These are phyloP conservation scores for Leptodirus hochenwartii DNA, from an alignment of 2,888 invertebrate genomes.

Conservation along the genomic window DNA sequence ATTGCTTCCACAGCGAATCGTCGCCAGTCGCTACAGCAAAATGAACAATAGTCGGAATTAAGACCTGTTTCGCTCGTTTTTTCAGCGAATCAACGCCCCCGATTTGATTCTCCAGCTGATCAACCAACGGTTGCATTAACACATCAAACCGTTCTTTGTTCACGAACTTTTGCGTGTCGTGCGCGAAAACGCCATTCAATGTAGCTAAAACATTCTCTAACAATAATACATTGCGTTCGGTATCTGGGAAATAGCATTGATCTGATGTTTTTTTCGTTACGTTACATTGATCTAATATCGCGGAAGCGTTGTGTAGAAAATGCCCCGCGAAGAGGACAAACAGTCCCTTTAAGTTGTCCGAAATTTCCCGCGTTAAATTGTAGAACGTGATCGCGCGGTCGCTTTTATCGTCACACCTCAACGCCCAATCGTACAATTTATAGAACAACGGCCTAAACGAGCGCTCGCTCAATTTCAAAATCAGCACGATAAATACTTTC, in stretches of 20 bases:
- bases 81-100: conserved; percentile 42
- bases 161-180: conserved; percentile 69
- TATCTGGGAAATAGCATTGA: conserved; percentile 29
- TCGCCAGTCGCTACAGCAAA: conserved; percentile 69
- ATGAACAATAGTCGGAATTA: conserved; percentile 67
- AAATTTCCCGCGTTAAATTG: conserved; percentile 57
- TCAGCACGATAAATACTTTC: conserved; percentile 57
- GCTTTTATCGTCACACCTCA: conserved; percentile 36
- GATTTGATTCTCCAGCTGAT: conserved; percentile 66
- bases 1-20: conserved; percentile 74
- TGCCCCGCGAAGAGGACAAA: conserved; percentile 83
- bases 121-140: conserved; percentile 71
- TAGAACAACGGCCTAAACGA: conserved; percentile 79
- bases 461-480: conserved; percentile 76
- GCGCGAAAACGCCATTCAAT: conserved; percentile 56
- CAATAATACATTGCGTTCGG: conserved; percentile 39
- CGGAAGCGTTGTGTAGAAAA: conserved; percentile 63
- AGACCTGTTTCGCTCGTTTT: conserved; percentile 34
- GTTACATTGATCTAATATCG: conserved; percentile 52
- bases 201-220: conserved; percentile 58
- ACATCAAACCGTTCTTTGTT: conserved; percentile 71
- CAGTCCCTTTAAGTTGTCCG: conserved; percentile 65
- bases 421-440: conserved; percentile 77
- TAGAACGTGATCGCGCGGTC: conserved; percentile 68
- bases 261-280: conserved; percentile 33